Evolutionary conservation across 2,113 vertebrate genomes (phyloP), one percentile per base, ranked within the genome.

Genomic region (Agapornis roseicollis): DNA sequence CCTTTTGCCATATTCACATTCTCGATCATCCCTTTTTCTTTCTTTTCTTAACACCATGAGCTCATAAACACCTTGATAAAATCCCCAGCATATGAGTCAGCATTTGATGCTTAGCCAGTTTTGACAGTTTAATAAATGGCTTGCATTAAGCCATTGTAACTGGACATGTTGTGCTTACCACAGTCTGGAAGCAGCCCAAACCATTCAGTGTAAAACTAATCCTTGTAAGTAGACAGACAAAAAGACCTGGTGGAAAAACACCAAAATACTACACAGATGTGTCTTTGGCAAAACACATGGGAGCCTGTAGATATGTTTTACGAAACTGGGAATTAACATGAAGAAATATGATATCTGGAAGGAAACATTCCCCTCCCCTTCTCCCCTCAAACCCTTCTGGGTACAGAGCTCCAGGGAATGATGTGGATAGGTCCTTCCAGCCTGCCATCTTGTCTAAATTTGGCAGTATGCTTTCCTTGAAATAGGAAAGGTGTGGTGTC

Each of bases 51-150:
- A 79, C 7, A 95, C 4, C 16, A 84, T 81, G 74, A 92, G 0
- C 9, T 77, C 88, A 71, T 76, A 94, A 93, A 91, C 68, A 93
- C 63, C 80, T 94, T 94, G n/a, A 46, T 93, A 64, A 94, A 95
- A 90, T 65, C 93, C 47, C 28, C 16, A 76, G 39, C 16, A 44
- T 88, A 88, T 80, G 74, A 91, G 29, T 88, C 80, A 94, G 50
- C 44, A 66, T 76, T 95, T 93, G 80, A n/a, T 82, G 7, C 31
- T 81, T 50, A 74, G 76, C 66, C 92, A 92, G 1, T 92, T 92
- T 85, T 88, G 29, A 63, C 74, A 64, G 68, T 89, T 78, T 85
- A 97, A 97, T 91, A 91, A 80, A 92, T 1, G 6, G 8, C 17
- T 93, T 89, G 49, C 72, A 73, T 92, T 94, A 90, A 61, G 79